Conservation (phyloP, 1,140 invertebrate species). For the Colletes latitarsis region DNA sequence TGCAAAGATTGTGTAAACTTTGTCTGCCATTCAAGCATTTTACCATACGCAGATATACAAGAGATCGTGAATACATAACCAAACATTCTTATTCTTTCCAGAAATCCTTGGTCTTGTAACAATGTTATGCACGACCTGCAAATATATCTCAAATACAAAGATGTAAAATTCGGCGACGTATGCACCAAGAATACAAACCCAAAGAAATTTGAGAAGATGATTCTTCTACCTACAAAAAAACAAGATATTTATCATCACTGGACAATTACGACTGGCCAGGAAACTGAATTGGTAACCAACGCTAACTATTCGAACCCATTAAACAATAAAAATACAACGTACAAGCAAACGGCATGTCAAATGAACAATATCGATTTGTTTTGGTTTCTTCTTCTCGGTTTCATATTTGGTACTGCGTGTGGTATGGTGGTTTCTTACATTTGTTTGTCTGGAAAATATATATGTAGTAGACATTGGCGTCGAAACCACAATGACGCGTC, state of each 20-base stretch:
- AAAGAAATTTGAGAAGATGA: constrained; percentile 71
- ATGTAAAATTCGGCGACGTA: constrained; percentile 52
- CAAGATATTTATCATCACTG: constrained; percentile 30
- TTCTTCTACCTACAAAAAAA: constrained; percentile 36
- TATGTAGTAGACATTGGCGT: constrained; percentile 41
- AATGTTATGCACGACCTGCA: constrained; percentile 57
- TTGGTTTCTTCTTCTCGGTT: constrained; percentile 70
- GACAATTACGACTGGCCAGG: not conserved
- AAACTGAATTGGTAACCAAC: constrained; percentile 28
- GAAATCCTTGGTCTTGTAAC: constrained; percentile 74
- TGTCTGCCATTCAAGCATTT: not conserved
- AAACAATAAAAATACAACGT: not conserved
- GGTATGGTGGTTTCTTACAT: constrained; percentile 71
- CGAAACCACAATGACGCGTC: constrained; percentile 39
- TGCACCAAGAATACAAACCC: constrained; percentile 48
- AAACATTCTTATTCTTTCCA: constrained; percentile 43
- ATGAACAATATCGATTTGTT: constrained; percentile 20
- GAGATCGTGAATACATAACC: not conserved
- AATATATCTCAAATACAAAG: constrained; percentile 45
- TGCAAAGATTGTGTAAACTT: not conserved
- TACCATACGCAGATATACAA: constrained; percentile 1
- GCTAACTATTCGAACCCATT: not conserved
- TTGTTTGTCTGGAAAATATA: constrained; percentile 63
- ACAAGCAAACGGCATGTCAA: not conserved
- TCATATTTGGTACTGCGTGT: constrained; percentile 66